These are phyloP conservation scores for Tribolium castaneum DNA, from an alignment of 1,140 invertebrate genomes.

Conservation along the genomic window DNA sequence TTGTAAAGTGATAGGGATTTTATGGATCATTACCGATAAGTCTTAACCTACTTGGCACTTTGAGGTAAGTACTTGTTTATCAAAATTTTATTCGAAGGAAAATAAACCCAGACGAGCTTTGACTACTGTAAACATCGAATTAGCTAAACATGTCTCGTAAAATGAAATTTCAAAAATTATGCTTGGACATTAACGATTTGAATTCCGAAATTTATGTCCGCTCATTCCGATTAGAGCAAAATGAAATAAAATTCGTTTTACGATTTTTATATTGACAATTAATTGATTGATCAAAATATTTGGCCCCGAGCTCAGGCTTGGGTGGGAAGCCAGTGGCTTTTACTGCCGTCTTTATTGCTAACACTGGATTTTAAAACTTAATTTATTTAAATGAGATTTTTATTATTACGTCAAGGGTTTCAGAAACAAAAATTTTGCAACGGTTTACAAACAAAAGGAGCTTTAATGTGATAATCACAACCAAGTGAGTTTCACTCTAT, in stretches of 20 bases:
- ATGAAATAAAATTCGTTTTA: neutral
- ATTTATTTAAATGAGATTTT: neutral
- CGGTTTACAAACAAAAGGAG: no score
- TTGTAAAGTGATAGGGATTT: neutral
- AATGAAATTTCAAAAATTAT: neutral
- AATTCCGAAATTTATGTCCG: neutral
- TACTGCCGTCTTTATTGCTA: neutral
- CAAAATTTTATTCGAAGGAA: neutral
- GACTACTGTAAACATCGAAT: neutral
- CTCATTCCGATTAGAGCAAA: neutral
- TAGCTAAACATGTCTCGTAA: neutral
- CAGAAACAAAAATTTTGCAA: no score
- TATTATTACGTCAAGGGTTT: no score
- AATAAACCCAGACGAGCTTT: neutral
- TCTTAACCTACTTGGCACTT: neutral
- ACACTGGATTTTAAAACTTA: neutral
- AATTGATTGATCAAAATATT: neutral
- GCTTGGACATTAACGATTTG: neutral
- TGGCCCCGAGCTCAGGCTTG: neutral
- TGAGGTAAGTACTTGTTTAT: neutral
- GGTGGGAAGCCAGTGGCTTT: neutral
- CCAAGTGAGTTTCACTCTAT: no score
- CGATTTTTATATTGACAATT: neutral
- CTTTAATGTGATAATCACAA: no score
- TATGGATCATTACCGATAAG: neutral